These are phyloP conservation scores for Enteromius treurensis DNA, from an alignment of 2,797 vertebrate species.

Conservation along the genomic window DNA sequence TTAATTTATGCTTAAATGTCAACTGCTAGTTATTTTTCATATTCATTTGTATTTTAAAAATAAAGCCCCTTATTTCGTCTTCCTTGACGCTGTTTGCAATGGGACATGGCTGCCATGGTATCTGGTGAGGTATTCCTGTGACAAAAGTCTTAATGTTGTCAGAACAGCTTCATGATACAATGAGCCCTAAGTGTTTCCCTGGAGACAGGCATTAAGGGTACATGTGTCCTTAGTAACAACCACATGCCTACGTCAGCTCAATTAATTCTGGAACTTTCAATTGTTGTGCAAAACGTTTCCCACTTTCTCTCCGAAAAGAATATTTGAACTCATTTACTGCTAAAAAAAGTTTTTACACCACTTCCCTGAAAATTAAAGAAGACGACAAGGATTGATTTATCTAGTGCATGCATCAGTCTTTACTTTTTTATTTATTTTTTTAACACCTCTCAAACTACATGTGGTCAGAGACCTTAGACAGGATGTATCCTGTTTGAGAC, in stretches of 20 bases:
- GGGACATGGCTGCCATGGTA: conserved; percentile 72
- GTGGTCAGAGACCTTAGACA: conserved; percentile 26
- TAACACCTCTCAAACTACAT: conserved; percentile 9
- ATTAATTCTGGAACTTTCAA: conserved; percentile 57
- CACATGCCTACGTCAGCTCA: conserved; percentile 70
- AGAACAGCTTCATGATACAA: conserved; percentile 74
- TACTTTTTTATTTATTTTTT: neutral
- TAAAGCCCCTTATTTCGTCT: conserved; percentile 41
- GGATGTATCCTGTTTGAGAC: conserved; percentile 29
- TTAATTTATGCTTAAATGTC: neutral
- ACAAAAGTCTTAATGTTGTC: conserved; percentile 78
- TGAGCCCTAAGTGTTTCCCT: conserved; percentile 69
- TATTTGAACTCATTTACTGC: neutral
- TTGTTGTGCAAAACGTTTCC: conserved; percentile 44
- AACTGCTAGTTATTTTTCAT: neutral
- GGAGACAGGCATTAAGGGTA: conserved; percentile 64
- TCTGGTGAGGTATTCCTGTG: conserved; percentile 71
- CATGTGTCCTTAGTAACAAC: conserved; percentile 60
- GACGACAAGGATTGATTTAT: conserved; percentile 20
- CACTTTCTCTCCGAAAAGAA: conserved; percentile 37
- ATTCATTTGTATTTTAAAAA: neutral
- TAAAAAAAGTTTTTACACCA: neutral
- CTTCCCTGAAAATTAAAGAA: conserved; percentile 17
- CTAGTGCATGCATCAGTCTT: conserved; percentile 9
- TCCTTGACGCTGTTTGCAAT: conserved; percentile 25